phyloP scores from a whole-genome alignment of 2,888 invertebrate genomes.

The Lydus trimaculatus region DNA sequence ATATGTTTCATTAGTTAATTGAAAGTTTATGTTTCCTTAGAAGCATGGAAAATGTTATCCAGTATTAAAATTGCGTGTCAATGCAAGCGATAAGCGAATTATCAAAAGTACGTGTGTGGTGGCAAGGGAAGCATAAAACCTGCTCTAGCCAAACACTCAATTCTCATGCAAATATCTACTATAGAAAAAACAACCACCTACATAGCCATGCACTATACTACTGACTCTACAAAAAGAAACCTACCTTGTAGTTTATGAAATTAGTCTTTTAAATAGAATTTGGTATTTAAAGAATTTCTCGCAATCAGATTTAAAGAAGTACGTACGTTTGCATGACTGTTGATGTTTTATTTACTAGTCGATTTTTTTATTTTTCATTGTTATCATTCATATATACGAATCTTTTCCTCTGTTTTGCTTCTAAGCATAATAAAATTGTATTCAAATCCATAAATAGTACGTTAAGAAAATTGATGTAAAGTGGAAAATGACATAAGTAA shows the following conservation, averaged over 20 bases:
- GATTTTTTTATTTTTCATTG: neutral
- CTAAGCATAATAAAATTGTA: conserved; percentile 38
- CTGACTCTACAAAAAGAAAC: conserved; percentile 25
- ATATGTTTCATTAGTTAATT: conserved; percentile 40
- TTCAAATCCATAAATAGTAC: conserved; percentile 43
- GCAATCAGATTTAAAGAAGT: conserved; percentile 17
- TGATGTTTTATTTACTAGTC: neutral
- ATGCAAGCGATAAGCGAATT: conserved; percentile 42
- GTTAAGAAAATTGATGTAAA: conserved; percentile 46
- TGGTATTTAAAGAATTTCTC: conserved; percentile 11
- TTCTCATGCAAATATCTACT: conserved; percentile 32
- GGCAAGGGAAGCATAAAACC: conserved; percentile 31
- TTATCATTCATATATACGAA: neutral
- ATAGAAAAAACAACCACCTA: conserved; percentile 17
- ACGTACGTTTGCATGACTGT: conserved; percentile 13
- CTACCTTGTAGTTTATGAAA: conserved; percentile 21
- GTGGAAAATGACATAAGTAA: conserved; percentile 48
- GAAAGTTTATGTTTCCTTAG: conserved; percentile 34
- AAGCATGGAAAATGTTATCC: conserved; percentile 24
- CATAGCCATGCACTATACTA: conserved; percentile 16
- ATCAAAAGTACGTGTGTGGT: conserved; percentile 37
- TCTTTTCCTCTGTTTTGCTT: neutral
- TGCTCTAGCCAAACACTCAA: conserved; percentile 33
- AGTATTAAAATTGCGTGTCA: conserved; percentile 43
- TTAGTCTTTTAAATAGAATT: conserved; percentile 21